Base-by-base conservation (phyloP, 2,797 vertebrate species). In the Hylomyscus alleni region DNA sequence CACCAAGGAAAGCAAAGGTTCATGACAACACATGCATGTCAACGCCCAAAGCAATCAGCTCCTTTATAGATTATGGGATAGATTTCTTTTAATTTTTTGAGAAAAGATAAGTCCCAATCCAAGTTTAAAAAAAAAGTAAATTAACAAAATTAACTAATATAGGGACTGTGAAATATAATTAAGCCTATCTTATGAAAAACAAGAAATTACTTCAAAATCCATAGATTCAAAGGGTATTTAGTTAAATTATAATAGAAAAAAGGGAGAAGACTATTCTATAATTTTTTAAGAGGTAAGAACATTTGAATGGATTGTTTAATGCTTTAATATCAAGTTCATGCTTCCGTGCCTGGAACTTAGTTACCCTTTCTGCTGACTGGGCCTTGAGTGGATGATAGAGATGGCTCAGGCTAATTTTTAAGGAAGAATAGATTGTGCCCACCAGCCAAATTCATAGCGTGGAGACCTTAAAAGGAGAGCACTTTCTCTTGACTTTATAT, bases 11-110 rank as follows among this genome's bases (percentile, higher is more conserved):
- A 81, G 56, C n/a, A 56, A 26, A 72, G 44, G 34, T 54, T 77
- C 1, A 0, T 3, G n/a, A 60, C 44, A 65, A 13, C 24, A 17
- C 7, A 24, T 0, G 0, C 13, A 1, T 26, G 40, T 40, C 52
- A 8, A 37, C 37, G 17, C 6, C 67, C 58, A 14, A 0, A 9
- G 0, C 34, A 58, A 44, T 31, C 9, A 17, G 40, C 6, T 58
- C 17, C 7, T 44, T 22, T 62, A 29, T 20, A 88, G 78, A 92
- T 9, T 31, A 44, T 56, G 62, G 73, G n/a, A 22, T 24, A 58
- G 89, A 58, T n/a, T 19, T 78, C 40, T 67, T 67, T 31, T 29
- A 92, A 92, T 29, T 24, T 26, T 77, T 26, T 34, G 50, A 93
- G 15, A 65, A 87, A 85, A 84, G 9, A 60, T 67, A 86, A 84